Base-by-base conservation (phyloP, 2,113 vertebrate genomes). In the Upupa epops region DNA sequence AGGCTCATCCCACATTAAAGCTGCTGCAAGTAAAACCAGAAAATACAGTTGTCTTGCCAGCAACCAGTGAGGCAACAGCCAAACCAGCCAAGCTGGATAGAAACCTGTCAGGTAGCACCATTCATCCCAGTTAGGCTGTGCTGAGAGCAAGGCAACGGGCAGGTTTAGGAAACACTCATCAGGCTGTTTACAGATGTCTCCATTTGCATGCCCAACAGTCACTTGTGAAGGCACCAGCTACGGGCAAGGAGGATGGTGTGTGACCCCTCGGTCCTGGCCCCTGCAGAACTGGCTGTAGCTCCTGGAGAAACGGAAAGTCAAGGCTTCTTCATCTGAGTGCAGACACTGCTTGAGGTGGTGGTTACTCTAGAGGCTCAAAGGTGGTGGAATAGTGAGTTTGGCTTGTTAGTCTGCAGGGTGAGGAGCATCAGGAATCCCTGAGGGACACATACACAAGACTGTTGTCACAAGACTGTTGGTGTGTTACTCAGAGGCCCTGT, bases 31-130 rank as follows among this genome's bases (percentile, higher is more conserved):
- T 82, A 64, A 52, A 94, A 95, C 86, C 81, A 94, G 94, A 95
- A 96, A 89, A 91, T 75, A 76, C 31, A 79, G 8, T 79, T 87
- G 70, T 79, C 78, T 92, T 0, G 28, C 89, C 95, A 93, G 83
- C 32, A 60, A 14, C 52, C 74, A 71, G 80, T 5, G 16, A 88
- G 79, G 56, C 36, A 80, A 48, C 0, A 1, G 55, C 73, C 84
- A 93, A 94, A 96, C 95, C 91, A 89, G 95, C 74, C 28, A 1
- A 10, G 93, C 95, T 75, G 78, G 95, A 17, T 90, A 13, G 70
- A 32, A 96, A 96, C 95, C 59, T 3, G 94, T 92, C 81, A 46
- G 78, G 94, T 82, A 90, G 91, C 66, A 49, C 89, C 1, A 2
- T 89, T 95, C 15, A 18, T 37, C 76, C 59, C 1, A 3, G 75